Base-by-base conservation (phyloP, 2,113 vertebrate species). In the Leptodactylus fuscus region DNA sequence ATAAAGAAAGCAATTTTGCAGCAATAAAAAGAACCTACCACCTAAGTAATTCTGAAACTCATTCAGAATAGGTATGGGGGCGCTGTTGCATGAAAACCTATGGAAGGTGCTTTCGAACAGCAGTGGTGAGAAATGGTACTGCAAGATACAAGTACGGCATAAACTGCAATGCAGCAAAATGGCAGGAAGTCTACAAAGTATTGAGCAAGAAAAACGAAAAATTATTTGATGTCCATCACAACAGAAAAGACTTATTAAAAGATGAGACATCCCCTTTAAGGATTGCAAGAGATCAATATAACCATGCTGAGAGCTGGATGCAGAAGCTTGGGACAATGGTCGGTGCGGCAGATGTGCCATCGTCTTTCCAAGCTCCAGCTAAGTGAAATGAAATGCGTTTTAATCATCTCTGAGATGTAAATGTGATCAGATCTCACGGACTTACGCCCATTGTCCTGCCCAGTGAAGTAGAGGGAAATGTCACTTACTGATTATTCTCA, bases 321-420 rank as follows among this genome's bases (percentile, higher is more conserved):
- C 49, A 87, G 87, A 88, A 93, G 89, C 85, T 4, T 13, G 1
- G 85, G 87, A 70, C 88, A 82, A 65, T 82, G n/a, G 87, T 8
- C 70, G 88, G 87, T 1, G 48, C 49, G 73, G 89, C 91, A 93
- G 91, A 92, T 94, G 92, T 90, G 88, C 85, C 85, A 89, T 90
- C 87, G 75, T 89, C 87, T 88, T 27, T 77, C 91, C 81, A 92
- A 75, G 87, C 87, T 92, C 89, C 88, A 92, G 92, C 89, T 85
- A 91, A 91, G 90, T 73, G 78, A 91, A 92, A 93, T 95, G 90
- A 91, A 89, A 92, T 93, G 89, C 90, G 91, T 93, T 90, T 91
- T 91, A 91, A 91, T 85, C 87, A 92, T 91, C 93, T 94, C 89
- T 93, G 92, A 96, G 95, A 95, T 95, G 93, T 92, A 93, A 95